Percentiles rank a stretch among this genome's conserved stretches.
Conservation (phyloP, 2,888 invertebrate species). For the Polydrusus tereticollis region DNA sequence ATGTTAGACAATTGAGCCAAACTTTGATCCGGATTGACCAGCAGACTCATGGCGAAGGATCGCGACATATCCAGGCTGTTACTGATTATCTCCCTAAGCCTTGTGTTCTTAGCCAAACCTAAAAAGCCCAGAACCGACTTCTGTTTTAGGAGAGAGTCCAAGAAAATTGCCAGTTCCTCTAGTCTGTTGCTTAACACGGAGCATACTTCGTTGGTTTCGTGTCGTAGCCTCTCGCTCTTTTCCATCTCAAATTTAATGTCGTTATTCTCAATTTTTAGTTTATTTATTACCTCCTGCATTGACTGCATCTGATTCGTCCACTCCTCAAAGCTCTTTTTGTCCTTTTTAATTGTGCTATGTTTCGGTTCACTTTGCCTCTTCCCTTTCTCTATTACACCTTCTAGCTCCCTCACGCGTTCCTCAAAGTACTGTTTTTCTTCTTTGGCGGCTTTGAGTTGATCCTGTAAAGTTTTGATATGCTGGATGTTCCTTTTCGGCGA, state of each 20-base stretch:
- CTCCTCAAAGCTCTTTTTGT: conserved; percentile 58
- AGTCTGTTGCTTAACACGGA: conserved; percentile 72
- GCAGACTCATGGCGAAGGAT: conserved; percentile 66
- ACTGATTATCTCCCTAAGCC: conserved; percentile 71
- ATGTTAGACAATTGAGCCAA: conserved; percentile 68
- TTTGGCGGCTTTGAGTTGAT: conserved; percentile 56
- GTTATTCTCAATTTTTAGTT: conserved; percentile 52
- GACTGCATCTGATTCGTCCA: conserved; percentile 60
- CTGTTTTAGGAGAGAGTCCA: conserved; percentile 75
- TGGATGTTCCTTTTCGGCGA: conserved; percentile 50
- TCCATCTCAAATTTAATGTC: conserved; percentile 61
- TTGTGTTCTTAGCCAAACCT: conserved; percentile 69
- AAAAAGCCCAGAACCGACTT: conserved; percentile 72
- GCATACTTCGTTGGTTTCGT: conserved; percentile 67
- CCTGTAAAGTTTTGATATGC: conserved; percentile 55
- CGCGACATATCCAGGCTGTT: conserved; percentile 69
- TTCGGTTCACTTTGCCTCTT: conserved; percentile 31
- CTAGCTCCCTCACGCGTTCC: conserved; percentile 59
- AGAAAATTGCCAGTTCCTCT: conserved; percentile 76
- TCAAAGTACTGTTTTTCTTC: conserved; percentile 60
- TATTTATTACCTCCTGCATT: conserved; percentile 32
- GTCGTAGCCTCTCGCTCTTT: conserved; percentile 63
- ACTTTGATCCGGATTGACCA: conserved; percentile 68
- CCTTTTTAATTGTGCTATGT: conserved; percentile 56
- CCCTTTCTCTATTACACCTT: background rate